Conservation (phyloP, 2,888 invertebrate species). For the Malacosoma neustria region DNA sequence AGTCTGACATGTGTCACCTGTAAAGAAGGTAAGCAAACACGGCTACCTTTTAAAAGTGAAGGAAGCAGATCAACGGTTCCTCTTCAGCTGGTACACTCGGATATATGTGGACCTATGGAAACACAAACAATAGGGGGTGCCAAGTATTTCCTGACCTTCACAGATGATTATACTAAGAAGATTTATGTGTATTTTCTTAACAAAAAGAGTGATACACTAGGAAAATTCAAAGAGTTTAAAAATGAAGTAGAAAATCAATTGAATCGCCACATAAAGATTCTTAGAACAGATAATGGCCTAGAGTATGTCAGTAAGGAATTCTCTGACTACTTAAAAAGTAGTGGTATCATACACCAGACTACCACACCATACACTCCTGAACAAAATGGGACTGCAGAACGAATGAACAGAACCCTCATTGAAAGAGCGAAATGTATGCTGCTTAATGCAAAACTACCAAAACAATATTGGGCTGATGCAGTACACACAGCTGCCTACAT, state of each 20-base stretch:
- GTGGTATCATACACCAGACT: too few relatives aligned
- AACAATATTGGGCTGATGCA: too few relatives aligned
- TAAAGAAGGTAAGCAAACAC: constrained; percentile 8
- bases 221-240: not conserved
- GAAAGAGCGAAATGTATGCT: too few relatives aligned
- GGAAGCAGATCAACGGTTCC: constrained; percentile 1
- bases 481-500: too few relatives aligned
- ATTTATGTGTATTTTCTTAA: constrained; percentile 1
- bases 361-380: too few relatives aligned
- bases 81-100: not conserved
- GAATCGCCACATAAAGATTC: not conserved
- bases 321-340: too few relatives aligned
- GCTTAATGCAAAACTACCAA: too few relatives aligned
- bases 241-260: not conserved
- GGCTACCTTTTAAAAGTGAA: constrained; percentile 2
- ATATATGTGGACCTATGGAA: constrained; percentile 1
- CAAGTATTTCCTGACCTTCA: not conserved
- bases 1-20: too few relatives aligned
- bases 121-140: not conserved
- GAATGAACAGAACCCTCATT: too few relatives aligned
- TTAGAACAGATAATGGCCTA: not conserved
- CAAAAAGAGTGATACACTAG: not conserved
- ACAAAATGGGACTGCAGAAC: too few relatives aligned
- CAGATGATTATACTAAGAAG: constrained; percentile 1
- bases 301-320: not conserved